These are phyloP conservation scores for Lanistes nyassanus DNA, from an alignment of 1,140 invertebrate genomes.

Conservation along the genomic window DNA sequence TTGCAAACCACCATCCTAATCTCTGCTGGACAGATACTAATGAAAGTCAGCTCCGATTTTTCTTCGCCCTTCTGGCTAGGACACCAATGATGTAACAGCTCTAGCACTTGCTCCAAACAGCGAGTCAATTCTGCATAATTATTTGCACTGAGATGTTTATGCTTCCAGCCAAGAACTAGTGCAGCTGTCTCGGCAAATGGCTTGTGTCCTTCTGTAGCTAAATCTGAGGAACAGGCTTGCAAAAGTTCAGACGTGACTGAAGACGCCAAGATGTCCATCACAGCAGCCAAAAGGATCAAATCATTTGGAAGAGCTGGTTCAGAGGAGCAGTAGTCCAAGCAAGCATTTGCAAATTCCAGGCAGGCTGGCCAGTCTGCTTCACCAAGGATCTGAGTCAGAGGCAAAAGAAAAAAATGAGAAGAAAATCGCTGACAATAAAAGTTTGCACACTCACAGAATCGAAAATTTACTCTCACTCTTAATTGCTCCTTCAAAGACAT, in stretches of 20 bases:
- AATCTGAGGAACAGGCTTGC: not conserved
- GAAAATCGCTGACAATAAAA: not conserved
- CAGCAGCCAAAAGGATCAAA: slow-evolving; percentile 4
- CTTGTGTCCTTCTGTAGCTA: not conserved
- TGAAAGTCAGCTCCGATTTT: not conserved
- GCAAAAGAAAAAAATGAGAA: not conserved
- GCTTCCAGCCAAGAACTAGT: not conserved
- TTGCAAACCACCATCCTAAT: not conserved
- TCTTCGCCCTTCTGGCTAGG: not conserved
- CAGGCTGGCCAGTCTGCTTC: not conserved
- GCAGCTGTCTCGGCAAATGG: not conserved
- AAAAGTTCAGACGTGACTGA: not conserved
- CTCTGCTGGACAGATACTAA: not conserved
- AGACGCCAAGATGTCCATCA: slow-evolving; percentile 13
- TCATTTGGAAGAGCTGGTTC: slow-evolving; percentile 8
- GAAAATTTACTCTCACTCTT: not conserved
- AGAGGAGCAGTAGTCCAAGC: not conserved
- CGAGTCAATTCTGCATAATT: not conserved
- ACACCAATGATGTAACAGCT: not conserved
- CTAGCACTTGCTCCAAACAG: not conserved
- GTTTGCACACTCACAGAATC: not conserved
- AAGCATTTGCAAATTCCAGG: not conserved
- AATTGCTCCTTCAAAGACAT: not conserved
- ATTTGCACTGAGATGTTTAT: not conserved
- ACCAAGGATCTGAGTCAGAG: not conserved